phyloP scores from a whole-genome alignment of 2,888 invertebrate genomes.

The Byasa hedistus region DNA sequence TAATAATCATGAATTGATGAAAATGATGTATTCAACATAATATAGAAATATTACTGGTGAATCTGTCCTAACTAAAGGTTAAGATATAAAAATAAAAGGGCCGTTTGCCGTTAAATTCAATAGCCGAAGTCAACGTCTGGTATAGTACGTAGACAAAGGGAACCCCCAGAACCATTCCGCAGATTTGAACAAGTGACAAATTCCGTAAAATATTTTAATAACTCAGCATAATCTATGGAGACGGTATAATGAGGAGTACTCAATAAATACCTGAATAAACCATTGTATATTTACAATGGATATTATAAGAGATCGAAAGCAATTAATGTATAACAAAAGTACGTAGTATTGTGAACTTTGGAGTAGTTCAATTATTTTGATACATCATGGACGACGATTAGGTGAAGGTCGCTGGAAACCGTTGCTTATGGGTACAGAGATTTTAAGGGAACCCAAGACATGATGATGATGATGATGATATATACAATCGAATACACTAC shows the following conservation, averaged over 20 bases:
- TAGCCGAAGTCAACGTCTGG: conserved; percentile 35
- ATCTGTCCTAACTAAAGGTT: neutral
- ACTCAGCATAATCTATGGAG: conserved; percentile 10
- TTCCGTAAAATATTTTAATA: neutral
- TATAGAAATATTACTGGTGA: neutral
- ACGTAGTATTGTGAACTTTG: too few species aligned
- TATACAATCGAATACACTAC: too few species aligned
- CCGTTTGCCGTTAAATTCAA: neutral
- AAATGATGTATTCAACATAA: neutral
- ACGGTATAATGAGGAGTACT: conserved; percentile 4
- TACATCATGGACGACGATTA: too few species aligned
- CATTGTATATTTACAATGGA: neutral
- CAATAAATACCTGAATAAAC: neutral
- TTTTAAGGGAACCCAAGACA: too few species aligned
- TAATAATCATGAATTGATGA: too few species aligned
- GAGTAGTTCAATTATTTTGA: too few species aligned
- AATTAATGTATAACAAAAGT: too few species aligned
- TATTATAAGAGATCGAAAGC: neutral
- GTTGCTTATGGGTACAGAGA: too few species aligned
- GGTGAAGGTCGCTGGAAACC: too few species aligned
- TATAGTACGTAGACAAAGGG: conserved; percentile 33
- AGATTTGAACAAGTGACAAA: conserved; percentile 4
- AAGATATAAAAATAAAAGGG: neutral
- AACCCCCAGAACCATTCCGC: conserved; percentile 31
- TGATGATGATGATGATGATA: too few species aligned